Conservation (phyloP, 2,797 vertebrate genomes). For the Danio albolineatus region DNA sequence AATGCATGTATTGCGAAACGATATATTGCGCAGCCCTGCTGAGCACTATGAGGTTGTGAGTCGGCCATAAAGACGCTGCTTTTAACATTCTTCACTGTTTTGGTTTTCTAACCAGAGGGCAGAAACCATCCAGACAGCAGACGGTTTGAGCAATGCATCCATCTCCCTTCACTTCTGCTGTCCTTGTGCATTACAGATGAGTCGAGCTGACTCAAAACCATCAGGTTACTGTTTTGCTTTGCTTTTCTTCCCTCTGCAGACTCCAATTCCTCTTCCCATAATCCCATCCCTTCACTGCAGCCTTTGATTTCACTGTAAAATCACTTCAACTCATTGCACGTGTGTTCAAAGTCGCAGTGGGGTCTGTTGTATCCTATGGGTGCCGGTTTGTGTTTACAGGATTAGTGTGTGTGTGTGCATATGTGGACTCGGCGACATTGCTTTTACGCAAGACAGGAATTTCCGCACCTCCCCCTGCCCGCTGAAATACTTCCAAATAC, state of each 20-base stretch:
- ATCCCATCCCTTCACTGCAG: not conserved
- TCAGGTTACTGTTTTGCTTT: constrained; percentile 26
- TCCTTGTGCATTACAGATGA: constrained; percentile 17
- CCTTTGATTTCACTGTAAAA: constrained; percentile 4
- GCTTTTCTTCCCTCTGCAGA: constrained; percentile 1
- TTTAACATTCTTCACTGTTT: constrained; percentile 24
- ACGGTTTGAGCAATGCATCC: not conserved
- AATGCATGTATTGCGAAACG: no score
- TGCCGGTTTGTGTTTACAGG: not conserved
- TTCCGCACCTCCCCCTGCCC: constrained; percentile 34
- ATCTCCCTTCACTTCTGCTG: constrained; percentile 14
- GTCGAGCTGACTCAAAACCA: not conserved
- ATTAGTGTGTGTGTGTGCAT: constrained; percentile 5
- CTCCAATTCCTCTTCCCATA: constrained; percentile 18
- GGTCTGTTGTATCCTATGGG: not conserved
- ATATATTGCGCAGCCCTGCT: no score
- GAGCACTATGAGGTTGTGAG: not conserved
- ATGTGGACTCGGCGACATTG: constrained; percentile 37
- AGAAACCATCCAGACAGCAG: constrained; percentile 1
- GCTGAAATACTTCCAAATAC: constrained; percentile 51
- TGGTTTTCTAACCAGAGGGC: constrained; percentile 18
- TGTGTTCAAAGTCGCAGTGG: not conserved
- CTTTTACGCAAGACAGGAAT: constrained; percentile 59
- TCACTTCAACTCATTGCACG: not conserved
- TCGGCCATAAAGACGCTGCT: not conserved